Evolutionary conservation across 2,797 vertebrate species (phyloP).

Genomic region (Varecia variegata): DNA sequence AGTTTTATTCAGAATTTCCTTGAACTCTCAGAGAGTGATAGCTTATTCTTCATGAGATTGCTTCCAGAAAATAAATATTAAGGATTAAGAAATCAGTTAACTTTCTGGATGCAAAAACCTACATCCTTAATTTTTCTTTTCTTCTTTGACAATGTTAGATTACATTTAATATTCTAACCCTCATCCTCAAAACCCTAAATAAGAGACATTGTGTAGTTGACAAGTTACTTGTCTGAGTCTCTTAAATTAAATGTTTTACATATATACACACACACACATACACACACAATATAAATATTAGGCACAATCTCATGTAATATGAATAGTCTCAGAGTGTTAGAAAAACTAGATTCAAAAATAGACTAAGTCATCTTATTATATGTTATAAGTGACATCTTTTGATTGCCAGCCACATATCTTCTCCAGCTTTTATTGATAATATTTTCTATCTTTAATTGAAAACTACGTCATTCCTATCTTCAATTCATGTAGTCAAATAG

Average conservation of each 20-base stretch:
- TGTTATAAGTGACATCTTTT: background rate
- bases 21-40: background rate
- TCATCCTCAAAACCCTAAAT: background rate
- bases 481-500: background rate
- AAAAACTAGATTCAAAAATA: background rate
- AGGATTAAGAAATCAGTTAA: background rate
- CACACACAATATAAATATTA: background rate
- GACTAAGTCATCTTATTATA: background rate
- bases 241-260: background rate
- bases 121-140: background rate
- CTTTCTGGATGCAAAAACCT: background rate
- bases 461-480: background rate
- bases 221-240: background rate
- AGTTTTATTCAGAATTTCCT: conserved; percentile 15
- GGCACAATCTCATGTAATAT: background rate
- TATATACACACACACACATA: too few relatives aligned
- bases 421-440: background rate
- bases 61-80: background rate
- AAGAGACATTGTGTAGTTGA: background rate
- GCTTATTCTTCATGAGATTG: background rate
- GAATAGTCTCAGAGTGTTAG: background rate
- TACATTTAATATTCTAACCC: background rate
- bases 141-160: background rate
- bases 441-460: background rate
- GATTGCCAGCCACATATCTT: background rate